phyloP scores from a whole-genome alignment of 37 sponge, comb jelly and placozoan species.

The Eunapius fragilis region DNA sequence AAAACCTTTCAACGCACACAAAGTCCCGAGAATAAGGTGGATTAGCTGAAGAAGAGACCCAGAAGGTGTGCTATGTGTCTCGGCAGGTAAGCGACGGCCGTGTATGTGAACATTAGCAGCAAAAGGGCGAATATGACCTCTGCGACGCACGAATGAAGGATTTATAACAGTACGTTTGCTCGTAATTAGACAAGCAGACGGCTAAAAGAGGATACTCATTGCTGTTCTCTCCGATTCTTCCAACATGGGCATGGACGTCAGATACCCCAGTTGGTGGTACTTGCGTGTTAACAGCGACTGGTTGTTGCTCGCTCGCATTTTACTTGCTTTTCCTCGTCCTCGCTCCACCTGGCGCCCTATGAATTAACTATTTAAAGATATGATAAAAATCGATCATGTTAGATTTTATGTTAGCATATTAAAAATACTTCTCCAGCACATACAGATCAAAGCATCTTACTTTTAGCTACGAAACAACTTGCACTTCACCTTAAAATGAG shows the following conservation, averaged over 20 bases:
- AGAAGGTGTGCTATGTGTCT: slow-evolving; percentile 27
- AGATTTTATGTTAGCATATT: too few relatives aligned
- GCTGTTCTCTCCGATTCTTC: slow-evolving; percentile 45
- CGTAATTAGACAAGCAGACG: neutral
- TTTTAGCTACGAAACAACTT: too few relatives aligned
- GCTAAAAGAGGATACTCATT: slow-evolving; percentile 43
- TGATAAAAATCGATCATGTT: too few relatives aligned
- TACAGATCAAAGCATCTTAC: too few relatives aligned
- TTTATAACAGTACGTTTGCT: neutral
- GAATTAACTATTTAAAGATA: neutral
- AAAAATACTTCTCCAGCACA: too few relatives aligned
- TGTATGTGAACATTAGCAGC: slow-evolving; percentile 56
- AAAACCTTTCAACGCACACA: neutral
- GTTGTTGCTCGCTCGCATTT: neutral
- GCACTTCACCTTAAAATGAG: too few relatives aligned
- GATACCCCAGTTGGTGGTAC: slow-evolving; percentile 23
- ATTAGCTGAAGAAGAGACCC: slow-evolving; percentile 5
- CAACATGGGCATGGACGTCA: slow-evolving; percentile 31
- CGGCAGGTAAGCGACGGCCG: slow-evolving; percentile 52
- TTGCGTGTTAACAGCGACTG: slow-evolving; percentile 23
- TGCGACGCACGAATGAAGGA: slow-evolving; percentile 2
- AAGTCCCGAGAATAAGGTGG: neutral
- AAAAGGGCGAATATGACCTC: slow-evolving; percentile 30
- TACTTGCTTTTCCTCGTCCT: neutral
- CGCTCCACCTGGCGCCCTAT: neutral